A percentile compares a stretch with the other conserved stretches of the same genome.
Conservation (phyloP, 2,888 invertebrate genomes). For the Scrobipalpa atriplicella region DNA sequence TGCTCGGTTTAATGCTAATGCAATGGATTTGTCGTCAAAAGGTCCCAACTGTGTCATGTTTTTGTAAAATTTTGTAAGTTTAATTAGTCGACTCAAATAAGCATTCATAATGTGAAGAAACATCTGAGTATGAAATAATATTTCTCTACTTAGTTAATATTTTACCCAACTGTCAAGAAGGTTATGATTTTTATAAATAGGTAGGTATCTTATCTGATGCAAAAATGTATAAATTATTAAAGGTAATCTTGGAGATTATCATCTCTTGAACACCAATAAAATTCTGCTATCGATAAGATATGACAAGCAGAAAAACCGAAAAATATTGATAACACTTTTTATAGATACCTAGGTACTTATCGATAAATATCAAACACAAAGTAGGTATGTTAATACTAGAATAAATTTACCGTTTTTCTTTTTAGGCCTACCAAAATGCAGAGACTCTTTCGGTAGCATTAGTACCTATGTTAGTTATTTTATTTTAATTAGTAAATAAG, state of each 20-base stretch:
- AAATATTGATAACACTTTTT: neutral
- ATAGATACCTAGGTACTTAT: too few species aligned
- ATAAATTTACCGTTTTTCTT: too few species aligned
- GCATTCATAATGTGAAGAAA: neutral
- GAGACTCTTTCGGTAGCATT: too few species aligned
- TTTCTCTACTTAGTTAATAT: too few species aligned
- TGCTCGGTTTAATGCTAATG: slow-evolving; percentile 3
- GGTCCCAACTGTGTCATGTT: neutral
- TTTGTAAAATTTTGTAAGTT: slow-evolving; percentile 3
- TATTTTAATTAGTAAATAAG: too few species aligned
- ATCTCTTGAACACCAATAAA: neutral
- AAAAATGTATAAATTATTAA: neutral
- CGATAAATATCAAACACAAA: too few species aligned
- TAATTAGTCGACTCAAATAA: neutral
- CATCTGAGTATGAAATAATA: too few species aligned
- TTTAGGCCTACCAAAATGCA: too few species aligned
- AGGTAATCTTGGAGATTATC: neutral
- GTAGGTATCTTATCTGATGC: neutral
- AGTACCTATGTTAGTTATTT: too few species aligned
- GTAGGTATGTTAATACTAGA: too few species aligned
- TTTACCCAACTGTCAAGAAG: too few species aligned
- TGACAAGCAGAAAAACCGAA: neutral
- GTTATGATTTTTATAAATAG: too few species aligned
- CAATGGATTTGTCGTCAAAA: slow-evolving; percentile 9
- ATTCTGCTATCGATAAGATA: neutral